These are phyloP conservation scores for Eulemur mongoz DNA, from an alignment of 2,797 vertebrate genomes.

Conservation along the genomic window DNA sequence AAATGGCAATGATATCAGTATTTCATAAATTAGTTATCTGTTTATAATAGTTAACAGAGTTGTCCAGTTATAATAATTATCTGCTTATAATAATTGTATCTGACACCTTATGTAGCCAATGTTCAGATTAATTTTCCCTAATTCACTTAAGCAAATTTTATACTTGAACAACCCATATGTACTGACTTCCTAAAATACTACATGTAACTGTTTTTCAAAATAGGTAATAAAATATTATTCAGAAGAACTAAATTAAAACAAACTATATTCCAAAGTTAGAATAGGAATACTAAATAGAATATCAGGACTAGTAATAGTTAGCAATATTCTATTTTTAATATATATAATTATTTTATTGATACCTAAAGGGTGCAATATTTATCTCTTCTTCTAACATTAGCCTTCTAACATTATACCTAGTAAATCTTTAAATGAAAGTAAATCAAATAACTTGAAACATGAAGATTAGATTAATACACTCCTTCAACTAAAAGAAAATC, in stretches of 20 bases:
- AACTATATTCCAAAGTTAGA: constrained; percentile 14
- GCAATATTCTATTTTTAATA: background rate
- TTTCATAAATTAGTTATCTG: background rate
- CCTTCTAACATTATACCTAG: background rate
- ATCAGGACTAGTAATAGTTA: background rate
- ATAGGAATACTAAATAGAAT: background rate
- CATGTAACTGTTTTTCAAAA: background rate
- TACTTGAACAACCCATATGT: background rate
- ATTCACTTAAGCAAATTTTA: constrained; percentile 13
- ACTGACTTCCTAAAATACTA: background rate
- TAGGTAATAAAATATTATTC: constrained; percentile 18
- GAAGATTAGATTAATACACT: background rate
- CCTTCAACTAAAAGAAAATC: background rate
- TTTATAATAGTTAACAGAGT: background rate
- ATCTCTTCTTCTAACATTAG: background rate
- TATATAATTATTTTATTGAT: background rate
- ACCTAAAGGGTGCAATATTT: background rate
- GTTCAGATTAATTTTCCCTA: background rate
- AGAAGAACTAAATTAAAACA: constrained; percentile 29
- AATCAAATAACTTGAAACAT: background rate
- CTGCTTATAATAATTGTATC: background rate
- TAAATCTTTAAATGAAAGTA: constrained; percentile 2
- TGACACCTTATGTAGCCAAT: background rate
- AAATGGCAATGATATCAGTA: background rate
- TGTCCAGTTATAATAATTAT: background rate